These are phyloP conservation scores for Pachycephus smyrnensis DNA, from an alignment of 2,888 invertebrate species.

Conservation along the genomic window DNA sequence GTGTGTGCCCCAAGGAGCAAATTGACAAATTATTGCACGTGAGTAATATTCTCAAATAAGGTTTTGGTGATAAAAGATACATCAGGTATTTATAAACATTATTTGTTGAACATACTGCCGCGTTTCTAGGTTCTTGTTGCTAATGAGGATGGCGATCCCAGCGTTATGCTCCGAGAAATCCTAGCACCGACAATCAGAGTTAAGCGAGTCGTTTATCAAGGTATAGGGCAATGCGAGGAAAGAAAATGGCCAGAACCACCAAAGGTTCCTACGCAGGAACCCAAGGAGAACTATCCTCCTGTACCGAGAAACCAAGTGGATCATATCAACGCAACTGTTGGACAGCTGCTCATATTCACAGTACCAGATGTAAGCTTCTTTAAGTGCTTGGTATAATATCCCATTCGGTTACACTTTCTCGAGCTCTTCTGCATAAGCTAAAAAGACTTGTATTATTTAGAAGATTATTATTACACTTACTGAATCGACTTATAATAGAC, in stretches of 20 bases:
- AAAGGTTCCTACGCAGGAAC: conserved; percentile 70
- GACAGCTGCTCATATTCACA: conserved; percentile 82
- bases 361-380: conserved; percentile 78
- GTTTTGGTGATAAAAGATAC: neutral
- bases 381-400: neutral
- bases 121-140: conserved; percentile 66
- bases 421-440: neutral
- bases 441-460: conserved; percentile 1
- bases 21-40: conserved; percentile 78
- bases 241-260: conserved; percentile 66
- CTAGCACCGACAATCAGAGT: conserved; percentile 77
- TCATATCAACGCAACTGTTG: conserved; percentile 84
- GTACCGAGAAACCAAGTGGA: conserved; percentile 87
- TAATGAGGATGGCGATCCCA: conserved; percentile 73
- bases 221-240: conserved; percentile 77
- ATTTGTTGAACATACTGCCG: neutral
- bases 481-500: too few relatives aligned
- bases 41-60: conserved; percentile 38
- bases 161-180: conserved; percentile 71
- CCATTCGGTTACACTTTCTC: neutral
- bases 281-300: conserved; percentile 78
- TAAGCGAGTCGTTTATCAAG: conserved; percentile 75
- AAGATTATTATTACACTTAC: neutral
- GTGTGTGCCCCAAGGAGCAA: conserved; percentile 80
- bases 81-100: neutral